A percentile compares a stretch with the other conserved stretches of the same genome.
These are phyloP conservation scores for Peromyscus leucopus DNA, from an alignment of 2,113 vertebrate species.

Conservation along the genomic window DNA sequence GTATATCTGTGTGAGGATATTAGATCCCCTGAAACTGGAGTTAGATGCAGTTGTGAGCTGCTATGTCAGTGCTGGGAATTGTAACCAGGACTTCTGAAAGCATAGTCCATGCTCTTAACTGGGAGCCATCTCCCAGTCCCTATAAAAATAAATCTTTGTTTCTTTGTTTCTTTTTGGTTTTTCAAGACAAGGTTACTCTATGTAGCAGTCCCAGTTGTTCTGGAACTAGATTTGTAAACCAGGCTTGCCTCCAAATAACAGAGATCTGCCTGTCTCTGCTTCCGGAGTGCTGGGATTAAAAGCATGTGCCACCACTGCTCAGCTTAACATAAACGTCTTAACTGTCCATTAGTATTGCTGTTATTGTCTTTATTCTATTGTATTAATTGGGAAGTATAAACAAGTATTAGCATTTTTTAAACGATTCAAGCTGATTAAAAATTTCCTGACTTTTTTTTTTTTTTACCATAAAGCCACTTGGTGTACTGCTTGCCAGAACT, in stretches of 20 bases:
- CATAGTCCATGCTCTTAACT: background rate
- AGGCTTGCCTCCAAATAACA: background rate
- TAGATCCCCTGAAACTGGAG: background rate
- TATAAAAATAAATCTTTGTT: background rate
- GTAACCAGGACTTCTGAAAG: background rate
- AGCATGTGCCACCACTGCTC: background rate
- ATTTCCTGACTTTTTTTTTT: background rate
- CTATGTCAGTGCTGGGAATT: background rate
- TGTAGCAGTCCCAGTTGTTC: background rate
- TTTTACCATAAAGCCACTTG: background rate
- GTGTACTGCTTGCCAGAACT: background rate
- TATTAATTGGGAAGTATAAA: background rate
- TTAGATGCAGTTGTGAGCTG: background rate
- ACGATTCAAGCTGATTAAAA: background rate
- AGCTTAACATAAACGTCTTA: background rate
- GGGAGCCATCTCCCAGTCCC: too few species aligned
- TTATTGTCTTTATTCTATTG: background rate
- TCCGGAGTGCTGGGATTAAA: background rate
- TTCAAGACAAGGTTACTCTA: background rate
- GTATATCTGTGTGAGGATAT: background rate
- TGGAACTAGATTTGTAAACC: background rate
- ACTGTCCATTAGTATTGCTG: background rate
- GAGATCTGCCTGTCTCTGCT: background rate
- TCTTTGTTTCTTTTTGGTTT: background rate
- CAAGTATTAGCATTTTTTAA: background rate